These are phyloP conservation scores for Lamprologus callipterus DNA, from an alignment of 2,113 vertebrate genomes.

Conservation along the genomic window DNA sequence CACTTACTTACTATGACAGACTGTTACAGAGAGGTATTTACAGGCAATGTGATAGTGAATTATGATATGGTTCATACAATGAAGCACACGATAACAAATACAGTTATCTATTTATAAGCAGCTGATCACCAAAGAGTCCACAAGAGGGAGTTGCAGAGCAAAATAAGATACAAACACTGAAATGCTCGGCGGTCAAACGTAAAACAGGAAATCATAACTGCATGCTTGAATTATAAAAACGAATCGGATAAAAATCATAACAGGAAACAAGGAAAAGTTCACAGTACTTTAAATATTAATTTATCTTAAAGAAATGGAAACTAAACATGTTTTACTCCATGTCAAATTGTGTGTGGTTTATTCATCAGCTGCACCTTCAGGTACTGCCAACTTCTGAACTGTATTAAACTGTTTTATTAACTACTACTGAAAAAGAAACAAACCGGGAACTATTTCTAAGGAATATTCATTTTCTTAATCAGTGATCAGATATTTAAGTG, in stretches of 20 bases:
- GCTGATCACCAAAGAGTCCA: neutral
- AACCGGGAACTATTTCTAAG: neutral
- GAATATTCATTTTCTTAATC: neutral
- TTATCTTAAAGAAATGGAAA: neutral
- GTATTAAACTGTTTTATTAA: neutral
- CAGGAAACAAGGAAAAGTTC: neutral
- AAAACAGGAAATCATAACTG: neutral
- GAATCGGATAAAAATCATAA: neutral
- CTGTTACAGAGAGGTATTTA: neutral
- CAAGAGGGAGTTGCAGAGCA: neutral
- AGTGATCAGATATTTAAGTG: neutral
- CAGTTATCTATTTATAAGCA: neutral
- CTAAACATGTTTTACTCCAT: neutral
- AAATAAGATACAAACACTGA: neutral
- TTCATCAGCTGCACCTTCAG: neutral
- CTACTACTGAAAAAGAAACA: neutral
- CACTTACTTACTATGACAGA: neutral
- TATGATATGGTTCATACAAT: neutral
- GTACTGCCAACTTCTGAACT: accelerated
- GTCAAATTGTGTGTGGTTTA: neutral
- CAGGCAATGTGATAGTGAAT: neutral
- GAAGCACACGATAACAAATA: neutral
- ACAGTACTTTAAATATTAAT: neutral
- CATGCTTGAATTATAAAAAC: neutral
- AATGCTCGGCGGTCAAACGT: neutral